These are phyloP conservation scores for Pseudocheirus occidentalis DNA, from an alignment of 2,797 vertebrate genomes.

Conservation along the genomic window DNA sequence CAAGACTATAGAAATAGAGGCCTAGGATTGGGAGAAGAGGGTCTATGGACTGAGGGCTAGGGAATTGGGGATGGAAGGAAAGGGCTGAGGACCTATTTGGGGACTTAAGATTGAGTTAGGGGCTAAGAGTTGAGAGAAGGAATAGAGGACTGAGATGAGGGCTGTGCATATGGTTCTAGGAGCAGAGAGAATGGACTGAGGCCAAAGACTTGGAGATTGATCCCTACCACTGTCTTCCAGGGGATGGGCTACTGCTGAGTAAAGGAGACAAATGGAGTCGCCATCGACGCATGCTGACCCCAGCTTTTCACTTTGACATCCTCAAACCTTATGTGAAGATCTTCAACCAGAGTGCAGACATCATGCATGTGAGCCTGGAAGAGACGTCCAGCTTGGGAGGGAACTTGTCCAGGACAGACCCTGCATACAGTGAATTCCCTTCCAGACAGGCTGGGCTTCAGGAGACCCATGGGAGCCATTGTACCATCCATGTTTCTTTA, in stretches of 20 bases:
- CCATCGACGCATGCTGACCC: conserved; percentile 87
- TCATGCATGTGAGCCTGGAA: conserved; percentile 87
- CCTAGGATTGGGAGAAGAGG: background rate
- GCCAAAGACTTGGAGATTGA: background rate
- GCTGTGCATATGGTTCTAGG: background rate
- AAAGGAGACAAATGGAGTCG: conserved; percentile 87
- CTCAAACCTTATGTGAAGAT: conserved; percentile 87
- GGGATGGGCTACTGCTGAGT: conserved; percentile 89
- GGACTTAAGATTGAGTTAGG: background rate
- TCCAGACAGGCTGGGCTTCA: background rate
- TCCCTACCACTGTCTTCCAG: conserved; percentile 74
- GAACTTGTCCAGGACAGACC: background rate
- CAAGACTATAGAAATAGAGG: background rate
- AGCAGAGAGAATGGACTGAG: background rate
- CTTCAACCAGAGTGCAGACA: conserved; percentile 86
- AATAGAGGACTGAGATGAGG: background rate
- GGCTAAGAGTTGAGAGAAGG: background rate
- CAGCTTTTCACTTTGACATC: conserved; percentile 91
- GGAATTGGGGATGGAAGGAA: background rate
- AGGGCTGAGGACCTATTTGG: background rate
- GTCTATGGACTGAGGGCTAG: background rate
- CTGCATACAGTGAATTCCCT: background rate
- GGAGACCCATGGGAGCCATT: background rate
- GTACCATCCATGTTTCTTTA: background rate
- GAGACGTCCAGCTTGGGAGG: no score